A percentile compares a stretch with the other conserved stretches of the same genome.
phyloP scores from a whole-genome alignment of 2,888 invertebrate genomes.

The Chromoteleia sp. region DNA sequence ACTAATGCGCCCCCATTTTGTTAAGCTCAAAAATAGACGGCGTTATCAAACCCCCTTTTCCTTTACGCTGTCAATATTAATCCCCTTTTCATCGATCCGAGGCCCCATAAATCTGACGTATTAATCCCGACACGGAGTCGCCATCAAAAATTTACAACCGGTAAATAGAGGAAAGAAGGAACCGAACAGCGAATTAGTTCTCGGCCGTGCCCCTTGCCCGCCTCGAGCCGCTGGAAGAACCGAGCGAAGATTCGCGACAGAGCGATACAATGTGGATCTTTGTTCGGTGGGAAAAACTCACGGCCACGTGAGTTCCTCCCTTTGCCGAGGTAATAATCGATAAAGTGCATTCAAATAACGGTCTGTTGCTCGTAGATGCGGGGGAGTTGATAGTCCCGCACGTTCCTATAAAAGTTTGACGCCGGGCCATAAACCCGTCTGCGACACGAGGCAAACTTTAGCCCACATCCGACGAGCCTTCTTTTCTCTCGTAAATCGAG shows the following conservation, averaged over 20 bases:
- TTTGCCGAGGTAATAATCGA: slow-evolving; percentile 65
- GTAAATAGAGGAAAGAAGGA: slow-evolving; percentile 48
- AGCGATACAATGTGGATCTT: slow-evolving; percentile 35
- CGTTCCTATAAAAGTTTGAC: slow-evolving; percentile 67
- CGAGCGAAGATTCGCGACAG: slow-evolving; percentile 12
- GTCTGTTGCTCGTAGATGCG: slow-evolving; percentile 44
- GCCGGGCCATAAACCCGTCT: slow-evolving; percentile 69
- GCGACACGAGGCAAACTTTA: slow-evolving; percentile 69
- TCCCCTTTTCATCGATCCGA: slow-evolving; percentile 51
- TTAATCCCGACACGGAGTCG: slow-evolving; percentile 53
- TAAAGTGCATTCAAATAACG: slow-evolving; percentile 72
- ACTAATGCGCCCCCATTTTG: slow-evolving; percentile 12
- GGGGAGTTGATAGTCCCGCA: slow-evolving; percentile 41
- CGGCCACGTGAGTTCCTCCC: slow-evolving; percentile 14
- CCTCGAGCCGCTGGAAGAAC: neutral
- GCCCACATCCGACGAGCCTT: slow-evolving; percentile 59
- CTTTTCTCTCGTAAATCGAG: slow-evolving; percentile 68
- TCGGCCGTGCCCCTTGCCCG: neutral
- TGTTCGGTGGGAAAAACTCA: slow-evolving; percentile 17
- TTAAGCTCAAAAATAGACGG: slow-evolving; percentile 33
- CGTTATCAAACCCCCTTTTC: slow-evolving; percentile 31
- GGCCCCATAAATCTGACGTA: slow-evolving; percentile 53
- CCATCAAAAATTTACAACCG: slow-evolving; percentile 57
- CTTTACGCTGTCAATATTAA: slow-evolving; percentile 45
- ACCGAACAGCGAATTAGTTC: slow-evolving; percentile 27